Conservation (phyloP, 30 jellyfish, hydroid and myxozoan species). For the Mastigias papua region DNA sequence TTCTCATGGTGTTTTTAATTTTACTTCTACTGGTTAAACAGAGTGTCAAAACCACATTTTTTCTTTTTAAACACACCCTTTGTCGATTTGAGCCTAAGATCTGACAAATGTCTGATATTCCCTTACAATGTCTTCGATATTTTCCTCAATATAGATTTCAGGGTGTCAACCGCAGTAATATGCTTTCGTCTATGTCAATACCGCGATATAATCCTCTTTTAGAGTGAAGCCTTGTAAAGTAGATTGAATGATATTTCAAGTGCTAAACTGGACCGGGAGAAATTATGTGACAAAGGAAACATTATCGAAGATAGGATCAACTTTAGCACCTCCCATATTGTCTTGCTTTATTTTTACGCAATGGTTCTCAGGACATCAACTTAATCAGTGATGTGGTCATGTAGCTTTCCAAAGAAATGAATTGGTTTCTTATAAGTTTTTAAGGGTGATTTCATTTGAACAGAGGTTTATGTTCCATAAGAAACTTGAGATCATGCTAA, state of each 20-base stretch:
- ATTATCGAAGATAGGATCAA: constrained; percentile 18
- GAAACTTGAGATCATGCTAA: no score
- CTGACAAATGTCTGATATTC: not conserved
- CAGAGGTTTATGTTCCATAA: not conserved
- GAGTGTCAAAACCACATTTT: constrained; percentile 56
- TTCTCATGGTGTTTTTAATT: constrained; percentile 27
- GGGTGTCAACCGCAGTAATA: constrained; percentile 53
- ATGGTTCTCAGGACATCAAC: not conserved
- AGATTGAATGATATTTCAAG: not conserved
- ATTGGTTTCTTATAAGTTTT: not conserved
- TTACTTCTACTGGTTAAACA: constrained; percentile 26
- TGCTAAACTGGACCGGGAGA: constrained; percentile 24
- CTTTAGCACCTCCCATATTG: constrained; percentile 52
- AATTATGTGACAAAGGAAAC: constrained; percentile 52
- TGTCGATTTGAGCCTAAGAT: not conserved
- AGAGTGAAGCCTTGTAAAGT: not conserved
- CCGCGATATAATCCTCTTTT: constrained; percentile 10
- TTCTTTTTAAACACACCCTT: constrained; percentile 65
- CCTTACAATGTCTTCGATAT: not conserved
- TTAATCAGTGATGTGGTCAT: not conserved
- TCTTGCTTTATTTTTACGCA: constrained; percentile 6
- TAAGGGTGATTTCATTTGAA: not conserved
- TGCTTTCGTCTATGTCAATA: constrained; percentile 33
- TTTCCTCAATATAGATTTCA: constrained; percentile 41
- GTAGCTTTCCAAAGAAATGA: not conserved